These are phyloP conservation scores for Montipora capricornis DNA, from an alignment of 64 coral and sea anemone species.

Conservation along the genomic window DNA sequence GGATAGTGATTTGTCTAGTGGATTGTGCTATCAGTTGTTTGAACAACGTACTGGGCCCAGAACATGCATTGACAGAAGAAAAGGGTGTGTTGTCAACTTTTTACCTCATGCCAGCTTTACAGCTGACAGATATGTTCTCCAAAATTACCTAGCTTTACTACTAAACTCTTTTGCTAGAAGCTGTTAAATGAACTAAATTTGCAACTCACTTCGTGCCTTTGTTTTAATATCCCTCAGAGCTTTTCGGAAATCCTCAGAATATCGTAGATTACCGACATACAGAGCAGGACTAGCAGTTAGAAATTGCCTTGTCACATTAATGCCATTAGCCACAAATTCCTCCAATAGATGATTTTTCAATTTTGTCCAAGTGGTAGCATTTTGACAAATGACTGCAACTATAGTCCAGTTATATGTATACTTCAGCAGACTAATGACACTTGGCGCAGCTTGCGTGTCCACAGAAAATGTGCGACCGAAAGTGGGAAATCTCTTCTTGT, in stretches of 20 bases:
- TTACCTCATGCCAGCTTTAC: too few relatives aligned
- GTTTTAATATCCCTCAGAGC: constrained; percentile 35
- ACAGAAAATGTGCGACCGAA: constrained; percentile 68
- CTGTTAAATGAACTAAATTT: not conserved
- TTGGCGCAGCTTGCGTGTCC: constrained; percentile 37
- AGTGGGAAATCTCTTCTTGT: constrained; percentile 51
- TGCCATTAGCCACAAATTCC: constrained; percentile 33
- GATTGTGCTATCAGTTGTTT: too few relatives aligned
- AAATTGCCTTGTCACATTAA: constrained; percentile 1
- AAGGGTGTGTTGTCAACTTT: too few relatives aligned
- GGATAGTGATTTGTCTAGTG: too few relatives aligned
- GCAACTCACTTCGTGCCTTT: constrained; percentile 69
- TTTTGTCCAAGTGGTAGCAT: constrained; percentile 2
- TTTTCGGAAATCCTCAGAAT: constrained; percentile 11
- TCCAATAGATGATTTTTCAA: constrained; percentile 28
- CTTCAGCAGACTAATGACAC: constrained; percentile 38
- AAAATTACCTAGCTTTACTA: too few relatives aligned
- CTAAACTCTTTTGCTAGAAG: too few relatives aligned
- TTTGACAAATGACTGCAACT: constrained; percentile 58
- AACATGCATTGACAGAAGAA: too few relatives aligned
- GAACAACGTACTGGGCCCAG: too few relatives aligned
- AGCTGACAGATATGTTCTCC: too few relatives aligned
- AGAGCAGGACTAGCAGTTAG: not conserved
- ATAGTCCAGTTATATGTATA: constrained; percentile 59
- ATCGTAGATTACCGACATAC: not conserved